Conservation (phyloP, 2,113 vertebrate species). For the Melanocharis versteri region DNA sequence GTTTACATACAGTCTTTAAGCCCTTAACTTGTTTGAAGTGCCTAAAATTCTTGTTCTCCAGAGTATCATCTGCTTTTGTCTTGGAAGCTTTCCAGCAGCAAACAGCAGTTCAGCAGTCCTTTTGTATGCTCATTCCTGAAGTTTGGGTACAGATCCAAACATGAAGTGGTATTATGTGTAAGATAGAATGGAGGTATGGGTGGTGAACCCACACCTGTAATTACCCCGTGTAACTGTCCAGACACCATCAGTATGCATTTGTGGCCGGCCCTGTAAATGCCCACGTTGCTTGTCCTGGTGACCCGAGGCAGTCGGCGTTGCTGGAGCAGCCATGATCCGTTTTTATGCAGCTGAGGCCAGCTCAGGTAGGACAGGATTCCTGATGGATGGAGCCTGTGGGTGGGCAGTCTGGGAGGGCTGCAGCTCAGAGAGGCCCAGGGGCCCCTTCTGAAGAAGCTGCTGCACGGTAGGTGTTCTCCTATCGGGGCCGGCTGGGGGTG, state of each 20-base stretch:
- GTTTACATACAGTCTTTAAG: not conserved
- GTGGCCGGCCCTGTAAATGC: not conserved
- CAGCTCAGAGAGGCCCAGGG: not conserved
- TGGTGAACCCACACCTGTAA: not conserved
- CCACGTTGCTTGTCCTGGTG: accelerated
- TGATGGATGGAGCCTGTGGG: not conserved
- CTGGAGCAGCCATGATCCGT: not conserved
- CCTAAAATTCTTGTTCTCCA: not conserved
- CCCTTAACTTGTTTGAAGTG: not conserved
- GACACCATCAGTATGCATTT: accelerated
- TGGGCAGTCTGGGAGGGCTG: not conserved
- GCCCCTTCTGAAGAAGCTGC: not conserved
- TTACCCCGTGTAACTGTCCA: not conserved
- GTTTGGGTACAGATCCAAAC: not conserved
- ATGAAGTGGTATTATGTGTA: not conserved
- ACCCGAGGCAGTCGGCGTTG: accelerated
- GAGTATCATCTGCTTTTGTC: not conserved
- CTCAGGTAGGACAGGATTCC: not conserved
- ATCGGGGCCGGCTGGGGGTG: not conserved
- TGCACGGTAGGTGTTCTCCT: accelerated
- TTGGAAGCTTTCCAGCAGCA: not conserved
- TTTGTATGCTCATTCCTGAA: not conserved
- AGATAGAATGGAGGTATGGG: not conserved
- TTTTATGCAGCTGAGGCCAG: not conserved
- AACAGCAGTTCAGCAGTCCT: not conserved